Conservation (phyloP, 2,113 vertebrate species). For the Phylloscopus trochiloides region DNA sequence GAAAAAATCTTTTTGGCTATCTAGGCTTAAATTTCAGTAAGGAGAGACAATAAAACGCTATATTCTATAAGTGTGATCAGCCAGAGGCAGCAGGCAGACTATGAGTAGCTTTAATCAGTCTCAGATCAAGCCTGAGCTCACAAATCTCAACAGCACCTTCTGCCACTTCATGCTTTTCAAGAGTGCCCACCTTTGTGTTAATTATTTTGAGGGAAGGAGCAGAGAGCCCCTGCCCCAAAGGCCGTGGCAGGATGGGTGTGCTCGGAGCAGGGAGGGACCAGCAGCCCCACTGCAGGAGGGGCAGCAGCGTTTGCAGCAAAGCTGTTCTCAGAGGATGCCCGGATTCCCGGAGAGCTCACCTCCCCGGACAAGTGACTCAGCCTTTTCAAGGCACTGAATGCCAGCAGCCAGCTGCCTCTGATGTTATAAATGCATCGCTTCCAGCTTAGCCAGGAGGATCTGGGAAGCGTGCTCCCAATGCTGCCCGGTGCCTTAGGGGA, state of each 20-base stretch:
- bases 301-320: background rate
- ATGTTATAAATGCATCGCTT: background rate
- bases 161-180: background rate
- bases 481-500: background rate
- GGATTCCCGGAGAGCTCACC: background rate
- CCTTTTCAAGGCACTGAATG: background rate
- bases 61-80: background rate
- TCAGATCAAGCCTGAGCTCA: background rate
- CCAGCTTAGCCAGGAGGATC: background rate
- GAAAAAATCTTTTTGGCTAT: background rate
- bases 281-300: accelerated
- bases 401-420: background rate
- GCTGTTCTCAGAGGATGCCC: background rate
- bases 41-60: background rate
- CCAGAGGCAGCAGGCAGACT: background rate
- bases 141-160: background rate
- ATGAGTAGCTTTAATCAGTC: background rate
- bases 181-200: background rate
- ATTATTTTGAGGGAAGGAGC: background rate
- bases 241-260: background rate
- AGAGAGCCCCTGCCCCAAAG: accelerated
- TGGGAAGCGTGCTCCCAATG: background rate
- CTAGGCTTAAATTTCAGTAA: background rate
- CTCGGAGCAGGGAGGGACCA: background rate
- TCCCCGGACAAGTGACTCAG: background rate